Conservation (phyloP, 2,797 vertebrate genomes). For the Hoplostethus atlanticus region DNA sequence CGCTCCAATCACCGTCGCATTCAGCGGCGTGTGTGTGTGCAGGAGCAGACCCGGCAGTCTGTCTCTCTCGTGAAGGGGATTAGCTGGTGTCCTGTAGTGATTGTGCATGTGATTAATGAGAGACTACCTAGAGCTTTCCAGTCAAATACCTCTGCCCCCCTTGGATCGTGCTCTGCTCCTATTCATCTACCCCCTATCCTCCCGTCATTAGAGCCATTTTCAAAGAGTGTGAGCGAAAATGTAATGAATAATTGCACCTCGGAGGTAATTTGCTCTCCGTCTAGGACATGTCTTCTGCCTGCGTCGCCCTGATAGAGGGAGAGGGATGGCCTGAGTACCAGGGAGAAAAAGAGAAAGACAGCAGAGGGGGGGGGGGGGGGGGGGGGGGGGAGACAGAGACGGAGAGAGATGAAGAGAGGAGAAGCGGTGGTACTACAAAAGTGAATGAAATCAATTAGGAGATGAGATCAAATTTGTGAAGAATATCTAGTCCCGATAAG, state of each 20-base stretch:
- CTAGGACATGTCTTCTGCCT: slow-evolving; percentile 35
- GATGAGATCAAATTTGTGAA: slow-evolving; percentile 59
- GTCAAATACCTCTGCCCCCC: slow-evolving; percentile 19
- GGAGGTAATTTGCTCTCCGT: slow-evolving; percentile 50
- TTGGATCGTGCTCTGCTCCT: slow-evolving; percentile 11
- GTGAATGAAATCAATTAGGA: slow-evolving; percentile 69
- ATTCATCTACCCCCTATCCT: slow-evolving; percentile 56
- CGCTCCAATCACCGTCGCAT: slow-evolving; percentile 42
- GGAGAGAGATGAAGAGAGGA: slow-evolving; percentile 18
- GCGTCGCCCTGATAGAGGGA: slow-evolving; percentile 31
- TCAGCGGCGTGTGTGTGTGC: slow-evolving; percentile 40
- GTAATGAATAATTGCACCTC: slow-evolving; percentile 49
- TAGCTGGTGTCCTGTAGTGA: slow-evolving; percentile 45
- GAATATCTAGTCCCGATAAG: slow-evolving; percentile 48
- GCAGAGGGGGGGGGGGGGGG: neutral
- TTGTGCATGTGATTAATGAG: slow-evolving; percentile 58
- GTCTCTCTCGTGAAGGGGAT: slow-evolving; percentile 50
- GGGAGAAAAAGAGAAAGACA: neutral
- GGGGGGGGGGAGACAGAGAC: slow-evolving; percentile 30
- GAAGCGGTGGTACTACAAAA: slow-evolving; percentile 21
- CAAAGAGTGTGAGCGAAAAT: slow-evolving; percentile 39
- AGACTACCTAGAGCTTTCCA: slow-evolving; percentile 31
- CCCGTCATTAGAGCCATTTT: slow-evolving; percentile 41
- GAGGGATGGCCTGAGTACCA: slow-evolving; percentile 20
- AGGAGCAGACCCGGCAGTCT: slow-evolving; percentile 35